These are phyloP conservation scores for Hymenopus coronatus DNA, from an alignment of 2,888 invertebrate genomes.

Conservation along the genomic window DNA sequence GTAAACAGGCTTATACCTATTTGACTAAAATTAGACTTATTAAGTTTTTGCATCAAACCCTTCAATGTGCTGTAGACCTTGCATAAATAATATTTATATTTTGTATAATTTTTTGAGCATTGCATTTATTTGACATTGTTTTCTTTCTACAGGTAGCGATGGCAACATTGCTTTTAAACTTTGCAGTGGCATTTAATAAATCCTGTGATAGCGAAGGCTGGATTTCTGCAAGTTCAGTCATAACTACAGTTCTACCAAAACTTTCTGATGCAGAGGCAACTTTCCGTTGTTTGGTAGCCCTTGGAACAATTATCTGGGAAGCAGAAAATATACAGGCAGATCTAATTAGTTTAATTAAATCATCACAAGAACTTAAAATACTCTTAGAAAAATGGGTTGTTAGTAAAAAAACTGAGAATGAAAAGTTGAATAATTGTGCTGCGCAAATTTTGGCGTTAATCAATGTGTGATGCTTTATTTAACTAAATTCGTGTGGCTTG, in stretches of 20 bases:
- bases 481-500: neutral
- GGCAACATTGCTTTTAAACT: slow-evolving; percentile 69
- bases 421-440: slow-evolving; percentile 30
- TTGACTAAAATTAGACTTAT: too few relatives aligned
- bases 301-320: slow-evolving; percentile 67
- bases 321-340: slow-evolving; percentile 6
- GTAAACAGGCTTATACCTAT: too few relatives aligned
- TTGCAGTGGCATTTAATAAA: slow-evolving; percentile 62
- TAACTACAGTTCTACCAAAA: slow-evolving; percentile 54
- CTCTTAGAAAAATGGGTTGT: slow-evolving; percentile 11
- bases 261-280: slow-evolving; percentile 70
- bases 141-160: slow-evolving; percentile 63
- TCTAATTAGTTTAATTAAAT: slow-evolving; percentile 16
- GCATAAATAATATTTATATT: too few relatives aligned
- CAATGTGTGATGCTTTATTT: neutral
- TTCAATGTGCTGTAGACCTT: too few relatives aligned
- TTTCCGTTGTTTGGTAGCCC: slow-evolving; percentile 70
- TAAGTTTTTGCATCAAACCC: too few relatives aligned
- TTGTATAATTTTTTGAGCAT: slow-evolving; percentile 21
- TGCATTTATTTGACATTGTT: slow-evolving; percentile 40
- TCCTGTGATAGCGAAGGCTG: slow-evolving; percentile 49
- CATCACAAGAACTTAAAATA: neutral
- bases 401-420: neutral
- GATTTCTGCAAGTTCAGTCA: slow-evolving; percentile 50
- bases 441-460: slow-evolving; percentile 30